Evolutionary conservation across 2,113 vertebrate genomes (phyloP), one percentile per base, ranked within the genome.

Genomic region (Lutjanus erythropterus): DNA sequence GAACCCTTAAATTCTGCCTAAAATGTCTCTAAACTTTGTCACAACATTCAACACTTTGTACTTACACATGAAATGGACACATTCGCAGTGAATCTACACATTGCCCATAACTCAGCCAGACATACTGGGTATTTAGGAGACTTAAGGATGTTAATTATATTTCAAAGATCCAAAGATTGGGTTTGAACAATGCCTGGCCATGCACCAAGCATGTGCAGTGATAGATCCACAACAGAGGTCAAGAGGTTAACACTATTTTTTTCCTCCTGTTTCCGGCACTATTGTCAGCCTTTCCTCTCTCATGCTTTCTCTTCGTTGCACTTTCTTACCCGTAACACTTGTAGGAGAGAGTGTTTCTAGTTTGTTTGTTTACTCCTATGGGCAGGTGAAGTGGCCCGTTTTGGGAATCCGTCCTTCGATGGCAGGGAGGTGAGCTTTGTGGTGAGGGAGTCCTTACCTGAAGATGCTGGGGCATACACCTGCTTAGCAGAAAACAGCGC

Each of bases 381-480:
- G 81, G 60, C 85, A 96, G 95, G 94, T 85, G 78, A 94, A 74
- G 60, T n/a, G 27, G 90, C 91, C 2, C 75, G 21, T 42, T 95
- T 94, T 60, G 94, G 92, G 31, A 88, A 49, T 2, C 52, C 91
- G 27, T 90, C 86, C 15, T 90, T 93, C 23, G 61, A 86, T 4
- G 89, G 68, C 49, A 56, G 49, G 1, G 75, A 91, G 72, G 83
- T 62, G 12, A 92, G 56, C 16, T 91, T 94, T 53, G 71, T 91
- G 41, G 91, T 96, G 82, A 85, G 6, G n/a, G 94, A 95, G 14
- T 95, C 93, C 49, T 87, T 94, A 66, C 94, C 94, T 0, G 95
- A 94, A 59, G 95, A 95, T 27, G 94, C 94, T 0, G 95, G 95
- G 1, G 92, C 93, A 23, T 96, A 95, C 80, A 94, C 93, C 3